Conservation (phyloP, 2,797 vertebrate species). For the Sebastes itinus region DNA sequence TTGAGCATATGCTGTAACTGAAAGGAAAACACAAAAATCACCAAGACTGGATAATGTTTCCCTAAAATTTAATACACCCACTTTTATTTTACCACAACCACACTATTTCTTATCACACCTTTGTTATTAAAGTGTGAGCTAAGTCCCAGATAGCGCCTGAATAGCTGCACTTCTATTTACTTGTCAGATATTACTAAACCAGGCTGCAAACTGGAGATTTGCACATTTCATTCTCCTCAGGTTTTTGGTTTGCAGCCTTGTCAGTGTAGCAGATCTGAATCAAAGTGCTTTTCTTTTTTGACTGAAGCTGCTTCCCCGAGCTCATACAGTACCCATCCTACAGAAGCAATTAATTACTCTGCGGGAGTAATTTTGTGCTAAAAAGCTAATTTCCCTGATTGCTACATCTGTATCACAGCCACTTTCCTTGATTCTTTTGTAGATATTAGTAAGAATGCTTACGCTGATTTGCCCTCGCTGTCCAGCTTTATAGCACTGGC, state of each 20-base stretch:
- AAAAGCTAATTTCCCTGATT: neutral
- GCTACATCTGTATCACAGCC: neutral
- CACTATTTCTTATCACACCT: neutral
- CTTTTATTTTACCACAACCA: constrained; percentile 1
- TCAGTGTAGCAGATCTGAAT: neutral
- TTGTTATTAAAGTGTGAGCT: neutral
- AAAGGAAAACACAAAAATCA: constrained; percentile 2
- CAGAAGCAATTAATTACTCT: neutral
- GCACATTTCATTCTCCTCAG: neutral
- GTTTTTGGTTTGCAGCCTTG: neutral
- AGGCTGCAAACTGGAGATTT: neutral
- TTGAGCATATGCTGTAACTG: neutral
- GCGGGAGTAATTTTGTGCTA: neutral
- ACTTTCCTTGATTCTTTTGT: neutral
- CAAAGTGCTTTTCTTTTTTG: neutral
- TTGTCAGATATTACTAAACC: neutral
- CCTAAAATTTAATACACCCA: neutral
- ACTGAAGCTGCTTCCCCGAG: neutral
- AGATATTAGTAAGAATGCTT: constrained; percentile 70
- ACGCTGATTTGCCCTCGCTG: constrained; percentile 95
- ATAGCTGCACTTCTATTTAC: neutral
- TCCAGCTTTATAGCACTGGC: constrained; percentile 92
- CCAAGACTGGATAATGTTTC: neutral
- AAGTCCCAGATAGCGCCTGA: neutral
- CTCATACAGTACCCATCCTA: neutral